These are phyloP conservation scores for Halcyon badia DNA, from an alignment of 2,797 vertebrate genomes.

Conservation along the genomic window DNA sequence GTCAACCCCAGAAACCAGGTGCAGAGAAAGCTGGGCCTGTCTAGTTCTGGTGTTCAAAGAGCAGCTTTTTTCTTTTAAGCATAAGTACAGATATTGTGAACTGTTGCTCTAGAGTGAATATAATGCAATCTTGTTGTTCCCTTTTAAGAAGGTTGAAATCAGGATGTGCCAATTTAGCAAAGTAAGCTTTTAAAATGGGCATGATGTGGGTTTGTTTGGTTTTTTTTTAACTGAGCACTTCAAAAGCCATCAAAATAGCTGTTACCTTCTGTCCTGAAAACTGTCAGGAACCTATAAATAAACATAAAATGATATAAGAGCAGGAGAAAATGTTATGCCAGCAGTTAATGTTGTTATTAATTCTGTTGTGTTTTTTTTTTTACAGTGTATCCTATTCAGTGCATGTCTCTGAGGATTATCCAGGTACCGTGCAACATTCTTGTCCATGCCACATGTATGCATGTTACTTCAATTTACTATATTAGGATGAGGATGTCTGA, in stretches of 20 bases:
- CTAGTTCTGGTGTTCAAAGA: background rate
- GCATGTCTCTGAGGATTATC: conserved; percentile 92
- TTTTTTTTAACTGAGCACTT: too few relatives aligned
- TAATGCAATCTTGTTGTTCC: background rate
- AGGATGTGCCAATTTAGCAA: background rate
- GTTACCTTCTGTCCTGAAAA: too few relatives aligned
- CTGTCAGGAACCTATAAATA: too few relatives aligned
- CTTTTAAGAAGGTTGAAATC: background rate
- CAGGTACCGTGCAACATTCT: conserved; percentile 82
- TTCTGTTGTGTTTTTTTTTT: too few relatives aligned
- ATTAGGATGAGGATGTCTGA: background rate
- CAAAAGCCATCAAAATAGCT: too few relatives aligned
- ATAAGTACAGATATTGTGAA: background rate
- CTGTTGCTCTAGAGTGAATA: background rate
- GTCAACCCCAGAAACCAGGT: background rate
- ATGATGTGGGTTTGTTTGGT: background rate
- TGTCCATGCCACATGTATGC: background rate
- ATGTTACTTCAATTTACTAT: background rate
- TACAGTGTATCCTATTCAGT: conserved; percentile 90
- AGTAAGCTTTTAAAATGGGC: background rate
- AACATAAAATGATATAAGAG: too few relatives aligned
- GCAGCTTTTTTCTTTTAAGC: background rate
- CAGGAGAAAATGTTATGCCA: too few relatives aligned
- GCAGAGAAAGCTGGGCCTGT: background rate
- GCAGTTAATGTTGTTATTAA: too few relatives aligned